Evolutionary conservation across 1,140 invertebrate species (phyloP).

Genomic region (Drosophila varians): DNA sequence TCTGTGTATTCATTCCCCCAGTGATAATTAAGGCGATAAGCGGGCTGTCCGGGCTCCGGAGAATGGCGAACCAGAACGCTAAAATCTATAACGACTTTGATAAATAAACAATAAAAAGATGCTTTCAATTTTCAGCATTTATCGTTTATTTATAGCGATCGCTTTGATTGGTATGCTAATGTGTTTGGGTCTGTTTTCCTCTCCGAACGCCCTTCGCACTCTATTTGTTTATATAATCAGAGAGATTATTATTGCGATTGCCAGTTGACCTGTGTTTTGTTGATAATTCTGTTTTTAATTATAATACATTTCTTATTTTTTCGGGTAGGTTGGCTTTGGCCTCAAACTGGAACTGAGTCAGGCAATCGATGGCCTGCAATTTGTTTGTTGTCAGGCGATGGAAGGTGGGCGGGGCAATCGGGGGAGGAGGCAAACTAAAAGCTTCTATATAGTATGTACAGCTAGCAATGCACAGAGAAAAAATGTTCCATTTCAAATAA

Average conservation of each 20-base stretch:
- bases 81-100: slow-evolving; percentile 37
- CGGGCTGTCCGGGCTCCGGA: slow-evolving; percentile 34
- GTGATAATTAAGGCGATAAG: slow-evolving; percentile 19
- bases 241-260: slow-evolving; percentile 10
- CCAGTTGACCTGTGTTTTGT: slow-evolving; percentile 12
- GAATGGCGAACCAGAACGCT: slow-evolving; percentile 13
- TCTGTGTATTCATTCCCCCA: background rate
- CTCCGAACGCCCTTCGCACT: slow-evolving; percentile 47
- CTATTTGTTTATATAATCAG: slow-evolving; percentile 16
- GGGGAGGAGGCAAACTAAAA: slow-evolving; percentile 40
- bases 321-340: slow-evolving; percentile 13
- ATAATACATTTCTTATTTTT: slow-evolving; percentile 18
- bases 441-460: slow-evolving; percentile 21
- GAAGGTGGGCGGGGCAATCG: slow-evolving; percentile 15
- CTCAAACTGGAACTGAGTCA: slow-evolving; percentile 25
- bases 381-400: slow-evolving; percentile 45
- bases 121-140: slow-evolving; percentile 29
- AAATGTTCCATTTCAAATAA: background rate
- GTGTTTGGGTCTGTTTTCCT: slow-evolving; percentile 24
- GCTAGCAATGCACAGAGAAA: slow-evolving; percentile 24
- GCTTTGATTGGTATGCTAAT: slow-evolving; percentile 20
- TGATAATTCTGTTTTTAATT: slow-evolving; percentile 9
- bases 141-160: slow-evolving; percentile 37
- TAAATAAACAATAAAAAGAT: slow-evolving; percentile 44
- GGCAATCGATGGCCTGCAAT: slow-evolving; percentile 52